Percentiles rank a stretch among this genome's conserved stretches.
These are phyloP conservation scores for Zoroaster sp. DNA, from an alignment of 53 echinoderm and acorn worm genomes.

Conservation along the genomic window DNA sequence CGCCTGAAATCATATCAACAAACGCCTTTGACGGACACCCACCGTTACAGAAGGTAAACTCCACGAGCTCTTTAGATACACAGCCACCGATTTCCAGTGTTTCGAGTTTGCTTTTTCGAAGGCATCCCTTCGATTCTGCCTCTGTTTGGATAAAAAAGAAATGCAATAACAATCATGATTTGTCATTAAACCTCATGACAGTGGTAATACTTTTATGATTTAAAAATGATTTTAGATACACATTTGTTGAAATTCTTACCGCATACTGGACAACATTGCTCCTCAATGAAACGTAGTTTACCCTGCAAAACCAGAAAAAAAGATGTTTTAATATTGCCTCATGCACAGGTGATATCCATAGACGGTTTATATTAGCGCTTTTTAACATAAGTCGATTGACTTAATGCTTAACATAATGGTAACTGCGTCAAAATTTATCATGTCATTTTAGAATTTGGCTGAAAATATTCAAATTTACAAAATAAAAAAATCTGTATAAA, in stretches of 20 bases:
- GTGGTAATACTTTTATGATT: too few species aligned
- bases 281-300: conserved; percentile 52
- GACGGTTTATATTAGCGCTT: too few species aligned
- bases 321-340: too few species aligned
- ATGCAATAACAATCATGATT: not conserved
- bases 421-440: too few species aligned
- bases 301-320: conserved; percentile 23
- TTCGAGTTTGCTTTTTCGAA: conserved; percentile 20
- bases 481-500: too few species aligned
- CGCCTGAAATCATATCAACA: conserved; percentile 3
- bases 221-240: too few species aligned
- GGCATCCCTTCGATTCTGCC: conserved; percentile 31
- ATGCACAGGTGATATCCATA: too few species aligned
- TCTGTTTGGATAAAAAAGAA: not conserved
- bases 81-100: not conserved
- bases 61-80: conserved; percentile 19
- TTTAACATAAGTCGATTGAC: too few species aligned
- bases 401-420: too few species aligned
- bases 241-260: too few species aligned
- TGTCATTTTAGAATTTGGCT: too few species aligned
- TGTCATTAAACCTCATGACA: not conserved
- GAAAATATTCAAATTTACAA: too few species aligned
- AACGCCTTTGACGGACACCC: conserved; percentile 20
- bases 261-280: conserved; percentile 53
- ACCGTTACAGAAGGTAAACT: conserved; percentile 36